phyloP scores from a whole-genome alignment of 2,113 vertebrate genomes.

The Arothron firmamentum region DNA sequence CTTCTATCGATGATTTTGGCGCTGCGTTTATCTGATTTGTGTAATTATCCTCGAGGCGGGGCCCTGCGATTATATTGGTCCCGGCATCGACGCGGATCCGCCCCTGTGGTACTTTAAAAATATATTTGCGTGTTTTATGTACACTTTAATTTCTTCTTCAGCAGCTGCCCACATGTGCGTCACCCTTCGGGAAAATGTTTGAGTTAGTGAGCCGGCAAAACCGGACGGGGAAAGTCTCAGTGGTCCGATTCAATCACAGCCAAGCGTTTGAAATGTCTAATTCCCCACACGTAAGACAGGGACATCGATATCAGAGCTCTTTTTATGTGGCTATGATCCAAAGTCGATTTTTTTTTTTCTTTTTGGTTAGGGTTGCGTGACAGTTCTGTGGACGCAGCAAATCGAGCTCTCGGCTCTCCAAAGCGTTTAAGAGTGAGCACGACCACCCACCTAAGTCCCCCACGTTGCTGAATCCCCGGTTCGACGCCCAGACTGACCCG shows the following conservation, averaged over 20 bases:
- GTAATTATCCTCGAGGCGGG: slow-evolving; percentile 72
- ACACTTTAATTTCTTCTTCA: slow-evolving; percentile 17
- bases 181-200: not conserved
- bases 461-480: slow-evolving; percentile 5
- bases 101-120: slow-evolving; percentile 22
- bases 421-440: slow-evolving; percentile 20
- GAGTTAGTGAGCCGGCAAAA: not conserved
- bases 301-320: not conserved
- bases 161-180: slow-evolving; percentile 6
- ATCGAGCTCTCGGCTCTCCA: slow-evolving; percentile 10
- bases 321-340: not conserved
- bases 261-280: not conserved
- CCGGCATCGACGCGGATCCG: slow-evolving; percentile 27
- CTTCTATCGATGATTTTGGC: slow-evolving; percentile 76
- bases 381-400: slow-evolving; percentile 14
- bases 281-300: slow-evolving; percentile 1
- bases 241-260: not conserved
- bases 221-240: too few species aligned
- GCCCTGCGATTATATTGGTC: slow-evolving; percentile 63
- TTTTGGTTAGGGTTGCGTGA: slow-evolving; percentile 19
- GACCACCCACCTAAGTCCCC: slow-evolving; percentile 18
- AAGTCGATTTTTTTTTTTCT: not conserved
- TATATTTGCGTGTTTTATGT: slow-evolving; percentile 1
- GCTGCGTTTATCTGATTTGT: slow-evolving; percentile 76
- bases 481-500: slow-evolving; percentile 5